Conservation (phyloP, 1,140 invertebrate species). For the Dinothrombium tinctorium region DNA sequence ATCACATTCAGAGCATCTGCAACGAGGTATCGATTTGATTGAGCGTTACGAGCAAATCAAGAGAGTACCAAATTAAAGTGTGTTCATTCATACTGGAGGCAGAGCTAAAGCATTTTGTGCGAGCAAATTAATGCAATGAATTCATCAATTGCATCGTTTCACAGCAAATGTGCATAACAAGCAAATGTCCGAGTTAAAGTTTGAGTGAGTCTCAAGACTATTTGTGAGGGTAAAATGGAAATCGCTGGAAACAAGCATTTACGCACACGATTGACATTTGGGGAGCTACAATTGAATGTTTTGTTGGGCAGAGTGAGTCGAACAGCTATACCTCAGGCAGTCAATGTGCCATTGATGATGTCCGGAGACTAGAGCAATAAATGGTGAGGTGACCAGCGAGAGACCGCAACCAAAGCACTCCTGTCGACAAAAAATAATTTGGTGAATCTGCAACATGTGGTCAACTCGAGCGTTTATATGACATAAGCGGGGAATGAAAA, state of each 20-base stretch:
- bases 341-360: slow-evolving; percentile 10
- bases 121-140: too few relatives aligned
- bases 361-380: slow-evolving; percentile 9
- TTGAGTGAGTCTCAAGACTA: background rate
- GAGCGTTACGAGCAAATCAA: background rate
- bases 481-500: too few relatives aligned
- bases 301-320: background rate
- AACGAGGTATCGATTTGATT: background rate
- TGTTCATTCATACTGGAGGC: background rate
- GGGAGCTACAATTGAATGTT: background rate
- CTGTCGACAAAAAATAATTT: slow-evolving; percentile 2
- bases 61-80: background rate
- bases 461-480: too few relatives aligned
- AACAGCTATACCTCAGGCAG: slow-evolving; percentile 8
- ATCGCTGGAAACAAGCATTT: background rate
- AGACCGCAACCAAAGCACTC: slow-evolving; percentile 7
- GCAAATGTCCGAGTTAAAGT: background rate
- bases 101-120: background rate
- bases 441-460: background rate
- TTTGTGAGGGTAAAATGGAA: background rate
- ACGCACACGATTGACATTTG: background rate
- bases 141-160: background rate
- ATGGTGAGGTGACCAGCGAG: slow-evolving; percentile 5
- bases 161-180: background rate
- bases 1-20: slow-evolving; percentile 9